Percentiles rank a stretch among this genome's conserved stretches.
These are phyloP conservation scores for Muntiacus reevesi DNA, from an alignment of 2,113 vertebrate genomes.

Conservation along the genomic window DNA sequence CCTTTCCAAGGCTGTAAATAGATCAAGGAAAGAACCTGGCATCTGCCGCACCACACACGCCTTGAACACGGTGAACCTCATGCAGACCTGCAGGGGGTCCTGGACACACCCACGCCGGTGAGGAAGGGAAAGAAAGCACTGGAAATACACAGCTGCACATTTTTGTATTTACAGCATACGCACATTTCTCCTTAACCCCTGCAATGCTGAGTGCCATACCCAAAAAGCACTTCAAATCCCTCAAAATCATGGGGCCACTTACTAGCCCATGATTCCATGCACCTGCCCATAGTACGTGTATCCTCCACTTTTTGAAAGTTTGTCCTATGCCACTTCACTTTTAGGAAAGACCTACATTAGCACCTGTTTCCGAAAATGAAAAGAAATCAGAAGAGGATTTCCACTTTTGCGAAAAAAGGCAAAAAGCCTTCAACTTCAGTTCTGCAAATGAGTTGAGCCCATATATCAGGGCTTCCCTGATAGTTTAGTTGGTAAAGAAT, in stretches of 20 bases:
- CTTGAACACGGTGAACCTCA: background rate
- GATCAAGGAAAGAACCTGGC: background rate
- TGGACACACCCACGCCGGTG: too few species aligned
- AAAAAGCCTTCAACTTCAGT: background rate
- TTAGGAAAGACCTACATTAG: background rate
- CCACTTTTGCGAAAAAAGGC: background rate
- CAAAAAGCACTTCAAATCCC: background rate
- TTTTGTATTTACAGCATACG: background rate
- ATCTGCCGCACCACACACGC: too few species aligned
- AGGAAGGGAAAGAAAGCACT: background rate
- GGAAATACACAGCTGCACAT: background rate
- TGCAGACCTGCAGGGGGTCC: too few species aligned
- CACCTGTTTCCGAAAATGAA: background rate
- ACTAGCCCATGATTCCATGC: background rate
- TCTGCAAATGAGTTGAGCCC: background rate
- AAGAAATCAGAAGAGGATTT: background rate
- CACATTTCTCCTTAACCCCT: background rate
- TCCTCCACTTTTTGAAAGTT: background rate
- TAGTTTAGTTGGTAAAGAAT: background rate
- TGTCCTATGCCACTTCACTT: background rate
- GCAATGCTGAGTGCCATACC: background rate
- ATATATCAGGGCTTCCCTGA: background rate
- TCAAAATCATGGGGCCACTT: background rate
- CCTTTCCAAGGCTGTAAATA: background rate
- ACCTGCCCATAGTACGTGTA: background rate